A percentile compares a stretch with the other conserved stretches of the same genome.
phyloP scores from a whole-genome alignment of 2,797 vertebrate genomes.

The Lagothrix lagotricha region DNA sequence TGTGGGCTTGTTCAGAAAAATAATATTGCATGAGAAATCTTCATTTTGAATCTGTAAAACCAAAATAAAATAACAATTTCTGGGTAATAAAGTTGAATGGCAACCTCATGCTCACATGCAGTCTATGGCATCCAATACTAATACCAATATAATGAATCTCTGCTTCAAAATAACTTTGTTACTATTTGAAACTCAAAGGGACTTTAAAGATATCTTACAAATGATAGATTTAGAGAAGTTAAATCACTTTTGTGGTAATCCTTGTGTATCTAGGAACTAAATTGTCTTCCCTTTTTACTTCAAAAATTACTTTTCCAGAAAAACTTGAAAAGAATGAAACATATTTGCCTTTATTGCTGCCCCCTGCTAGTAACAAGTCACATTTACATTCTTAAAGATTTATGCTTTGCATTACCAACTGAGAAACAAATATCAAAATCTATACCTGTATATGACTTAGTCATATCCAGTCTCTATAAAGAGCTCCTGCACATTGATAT shows the following conservation, averaged over 20 bases:
- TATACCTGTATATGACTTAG: background rate
- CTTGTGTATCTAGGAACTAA: background rate
- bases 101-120: background rate
- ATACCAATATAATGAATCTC: background rate
- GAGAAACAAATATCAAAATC: background rate
- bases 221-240: background rate
- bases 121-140: background rate
- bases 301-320: background rate
- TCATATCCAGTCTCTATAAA: background rate
- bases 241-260: constrained; percentile 16
- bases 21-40: background rate
- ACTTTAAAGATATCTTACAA: background rate
- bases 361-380: background rate
- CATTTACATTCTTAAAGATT: constrained; percentile 5
- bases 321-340: background rate
- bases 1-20: background rate
- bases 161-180: background rate
- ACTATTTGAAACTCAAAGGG: background rate
- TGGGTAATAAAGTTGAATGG: background rate
- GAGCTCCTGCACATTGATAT: background rate
- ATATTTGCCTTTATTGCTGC: background rate
- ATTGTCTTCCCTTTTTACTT: background rate
- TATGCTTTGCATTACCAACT: background rate
- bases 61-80: background rate
- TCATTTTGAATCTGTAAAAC: constrained; percentile 9